Evolutionary conservation across 2,888 invertebrate genomes (phyloP).

Genomic region (Mermis nigrescens): DNA sequence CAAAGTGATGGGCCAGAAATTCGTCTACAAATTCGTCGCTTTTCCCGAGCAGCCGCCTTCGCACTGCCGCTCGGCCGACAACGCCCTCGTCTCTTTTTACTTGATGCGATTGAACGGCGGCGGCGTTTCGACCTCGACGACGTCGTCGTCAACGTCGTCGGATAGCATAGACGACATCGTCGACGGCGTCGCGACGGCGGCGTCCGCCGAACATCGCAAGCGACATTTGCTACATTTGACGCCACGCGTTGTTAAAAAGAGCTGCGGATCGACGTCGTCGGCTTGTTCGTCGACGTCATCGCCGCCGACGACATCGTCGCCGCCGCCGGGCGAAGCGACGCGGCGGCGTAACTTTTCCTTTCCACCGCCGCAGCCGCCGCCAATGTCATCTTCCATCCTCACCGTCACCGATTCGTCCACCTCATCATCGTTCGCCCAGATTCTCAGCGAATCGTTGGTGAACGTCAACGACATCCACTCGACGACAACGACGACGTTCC

Average conservation of each 20-base stretch:
- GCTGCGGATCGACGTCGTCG: background rate
- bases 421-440: too few species aligned
- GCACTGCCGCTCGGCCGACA: conserved; percentile 2
- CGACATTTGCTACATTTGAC: background rate
- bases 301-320: background rate
- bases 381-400: background rate
- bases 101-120: background rate
- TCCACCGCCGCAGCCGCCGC: background rate
- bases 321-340: background rate
- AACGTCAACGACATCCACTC: too few species aligned
- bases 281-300: background rate
- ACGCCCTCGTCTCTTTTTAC: conserved; percentile 9
- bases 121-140: background rate
- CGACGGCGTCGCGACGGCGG: background rate
- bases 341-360: background rate
- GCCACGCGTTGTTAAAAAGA: background rate
- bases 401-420: background rate
- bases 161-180: background rate
- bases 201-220: background rate
- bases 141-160: background rate
- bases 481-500: too few species aligned
- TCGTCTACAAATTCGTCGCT: conserved; percentile 31
- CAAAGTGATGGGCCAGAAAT: conserved; percentile 32
- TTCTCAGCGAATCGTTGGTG: too few species aligned
- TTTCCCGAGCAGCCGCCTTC: conserved; percentile 15